Base-by-base conservation (phyloP, 2,888 invertebrate genomes). In the Allacma fusca region DNA sequence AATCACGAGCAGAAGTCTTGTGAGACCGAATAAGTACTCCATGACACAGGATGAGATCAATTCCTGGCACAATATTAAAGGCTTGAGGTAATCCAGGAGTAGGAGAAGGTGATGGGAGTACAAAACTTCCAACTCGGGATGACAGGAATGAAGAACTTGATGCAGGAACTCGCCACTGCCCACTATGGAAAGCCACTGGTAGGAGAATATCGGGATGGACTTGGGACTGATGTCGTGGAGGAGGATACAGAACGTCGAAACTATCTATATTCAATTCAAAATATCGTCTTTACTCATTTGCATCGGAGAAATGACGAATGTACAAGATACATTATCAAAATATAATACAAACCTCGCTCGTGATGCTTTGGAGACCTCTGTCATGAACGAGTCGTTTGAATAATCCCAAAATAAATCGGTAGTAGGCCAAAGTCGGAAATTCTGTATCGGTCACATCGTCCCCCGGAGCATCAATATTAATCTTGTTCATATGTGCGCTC, bases 401-500 rank as follows among this genome's bases (percentile, higher is more conserved):
- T 13, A 72, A 34, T 34, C 72, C 72, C 16, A 59, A n/a, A n/a
- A 72, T 72, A 34, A 72, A 72, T 34, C 62, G 23, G 50, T 72
- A 72, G 62, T 72, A 72, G 13, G 72, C 21, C 7, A 72, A 34
- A 13, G 13, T 50, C 9, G 72, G 72, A n/a, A 72, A 72, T 29
- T 57, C 62, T 19, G 23, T 13, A 40, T 5, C 13, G 7, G 13
- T 5, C 7, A 9, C 40, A 40, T 9, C n/a, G 2, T 59, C 72
- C 19, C 57, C 13, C 4, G 34, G 21, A 29, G 26, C 57, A 16
- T 72, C 72, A 21, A 72, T 72, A 59, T 72, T 72, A 13, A 72
- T 72, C 29, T 72, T 72, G 19, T 72, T 72, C 72, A 72, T 72
- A 19, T 72, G 72, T 19, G 72, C 72, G 26, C 72, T 72, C 1